These are phyloP conservation scores for Romanogobio albipinnatus DNA, from an alignment of 2,113 vertebrate genomes.

Conservation along the genomic window DNA sequence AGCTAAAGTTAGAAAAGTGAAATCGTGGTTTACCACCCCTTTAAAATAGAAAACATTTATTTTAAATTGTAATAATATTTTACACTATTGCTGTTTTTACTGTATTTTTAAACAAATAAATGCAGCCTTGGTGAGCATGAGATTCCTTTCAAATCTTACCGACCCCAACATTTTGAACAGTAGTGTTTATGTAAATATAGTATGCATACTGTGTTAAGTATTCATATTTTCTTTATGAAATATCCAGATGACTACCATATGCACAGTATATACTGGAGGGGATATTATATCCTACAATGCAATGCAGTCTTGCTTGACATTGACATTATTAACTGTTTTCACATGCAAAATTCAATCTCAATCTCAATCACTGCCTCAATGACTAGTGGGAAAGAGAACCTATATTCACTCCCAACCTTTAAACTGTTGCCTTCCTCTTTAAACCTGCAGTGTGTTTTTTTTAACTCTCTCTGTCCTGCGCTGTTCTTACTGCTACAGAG, in stretches of 20 bases:
- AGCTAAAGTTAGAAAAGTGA: too few relatives aligned
- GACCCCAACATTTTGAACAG: too few relatives aligned
- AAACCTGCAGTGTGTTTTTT: slow-evolving; percentile 34
- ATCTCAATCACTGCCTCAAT: too few relatives aligned
- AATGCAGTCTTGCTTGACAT: neutral
- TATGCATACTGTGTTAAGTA: too few relatives aligned
- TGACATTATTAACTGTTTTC: neutral
- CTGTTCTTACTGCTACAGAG: slow-evolving; percentile 52
- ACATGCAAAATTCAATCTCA: neutral
- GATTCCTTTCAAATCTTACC: neutral
- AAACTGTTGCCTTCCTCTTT: slow-evolving; percentile 56
- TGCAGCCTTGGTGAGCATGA: neutral
- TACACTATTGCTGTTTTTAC: neutral
- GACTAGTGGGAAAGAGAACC: too few relatives aligned
- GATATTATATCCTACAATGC: neutral
- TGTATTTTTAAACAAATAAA: neutral
- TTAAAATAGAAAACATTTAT: neutral
- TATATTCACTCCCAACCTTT: neutral
- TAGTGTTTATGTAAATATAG: too few relatives aligned
- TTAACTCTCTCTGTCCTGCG: slow-evolving; percentile 32
- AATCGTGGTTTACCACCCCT: too few relatives aligned
- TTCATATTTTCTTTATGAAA: neutral
- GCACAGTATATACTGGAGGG: neutral
- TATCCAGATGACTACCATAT: neutral
- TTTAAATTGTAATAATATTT: too few relatives aligned